Evolutionary conservation across 2,888 invertebrate species (phyloP).

Genomic region (Limnephilus lunatus): DNA sequence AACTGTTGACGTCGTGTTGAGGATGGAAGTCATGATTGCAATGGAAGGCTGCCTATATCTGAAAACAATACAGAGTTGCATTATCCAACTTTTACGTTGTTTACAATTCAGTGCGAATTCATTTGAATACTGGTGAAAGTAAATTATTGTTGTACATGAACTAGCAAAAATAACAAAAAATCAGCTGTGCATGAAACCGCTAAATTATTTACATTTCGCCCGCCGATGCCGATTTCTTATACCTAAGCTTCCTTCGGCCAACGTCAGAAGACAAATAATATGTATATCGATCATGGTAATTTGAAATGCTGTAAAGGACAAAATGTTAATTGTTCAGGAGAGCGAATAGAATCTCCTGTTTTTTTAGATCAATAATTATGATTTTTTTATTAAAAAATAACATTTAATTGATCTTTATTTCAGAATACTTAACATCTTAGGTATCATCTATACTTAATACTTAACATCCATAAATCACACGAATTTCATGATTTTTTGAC

Average conservation of each 20-base stretch:
- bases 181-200: neutral
- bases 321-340: too few relatives aligned
- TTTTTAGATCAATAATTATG: too few relatives aligned
- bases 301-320: too few relatives aligned
- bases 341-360: too few relatives aligned
- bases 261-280: too few relatives aligned
- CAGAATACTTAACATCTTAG: too few relatives aligned
- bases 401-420: too few relatives aligned
- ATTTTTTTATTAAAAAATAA: too few relatives aligned
- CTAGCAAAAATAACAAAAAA: neutral
- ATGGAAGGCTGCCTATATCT: constrained; percentile 58
- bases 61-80: constrained; percentile 7
- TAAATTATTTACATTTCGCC: neutral
- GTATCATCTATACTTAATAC: too few relatives aligned
- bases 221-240: neutral
- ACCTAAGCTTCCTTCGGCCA: neutral
- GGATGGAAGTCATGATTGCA: constrained; percentile 69
- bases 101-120: neutral
- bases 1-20: constrained; percentile 78
- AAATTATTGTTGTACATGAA: neutral
- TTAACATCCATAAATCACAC: too few relatives aligned
- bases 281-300: too few relatives aligned
- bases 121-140: neutral
- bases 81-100: neutral
- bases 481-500: too few relatives aligned